Base-by-base conservation (phyloP, 2,113 vertebrate genomes). In the Pagrus major region DNA sequence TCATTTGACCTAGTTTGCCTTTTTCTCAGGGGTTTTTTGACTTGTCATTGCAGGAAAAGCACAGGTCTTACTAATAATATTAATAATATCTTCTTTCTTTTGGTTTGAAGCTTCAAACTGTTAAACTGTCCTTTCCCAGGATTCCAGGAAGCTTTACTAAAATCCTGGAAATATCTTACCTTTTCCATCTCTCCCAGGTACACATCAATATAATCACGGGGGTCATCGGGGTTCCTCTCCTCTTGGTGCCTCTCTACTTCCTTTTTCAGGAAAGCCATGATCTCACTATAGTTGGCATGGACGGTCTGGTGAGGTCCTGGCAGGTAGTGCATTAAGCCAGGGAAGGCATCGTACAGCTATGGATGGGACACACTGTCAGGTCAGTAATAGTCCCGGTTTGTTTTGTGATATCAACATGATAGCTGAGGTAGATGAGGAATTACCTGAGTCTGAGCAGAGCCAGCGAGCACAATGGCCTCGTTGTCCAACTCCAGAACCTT, bases 101-200 rank as follows among this genome's bases (percentile, higher is more conserved):
- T 23, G 11, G 10, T 21, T 46, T 66, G 47, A 51, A 49, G 23
- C 47, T 21, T 52, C 10, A 46, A 29, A 29, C 7, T 35, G 33
- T 7, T 35, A 35, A 35, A 7, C 4, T 35, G 7, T 39, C 37
- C 37, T 39, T 39, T 39, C 2, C 37, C 9, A 9, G 37, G 44
- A 73, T 51, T 21, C 31, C 8, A 25, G 8, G 47, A 11, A 15
- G 18, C 20, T 42, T 67, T 27, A 47, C 5, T 44, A 23, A 46
- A 44, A 69, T 41, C 60, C 1, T 12, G 3, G 2, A 15, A 55
- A 33, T 12, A 39, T 52, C 65, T 65, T 58, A 97, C 96, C 95
- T 96, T 98, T 60, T 94, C 84, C 4, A 96, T 95, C 93, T 97
- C 96, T 15, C 74, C 80, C 51, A 98, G 89, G 83, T 96, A 97